Percentiles rank a stretch among this genome's conserved stretches.
phyloP scores from a whole-genome alignment of 2,888 invertebrate genomes.

The Drosophila eohydei region DNA sequence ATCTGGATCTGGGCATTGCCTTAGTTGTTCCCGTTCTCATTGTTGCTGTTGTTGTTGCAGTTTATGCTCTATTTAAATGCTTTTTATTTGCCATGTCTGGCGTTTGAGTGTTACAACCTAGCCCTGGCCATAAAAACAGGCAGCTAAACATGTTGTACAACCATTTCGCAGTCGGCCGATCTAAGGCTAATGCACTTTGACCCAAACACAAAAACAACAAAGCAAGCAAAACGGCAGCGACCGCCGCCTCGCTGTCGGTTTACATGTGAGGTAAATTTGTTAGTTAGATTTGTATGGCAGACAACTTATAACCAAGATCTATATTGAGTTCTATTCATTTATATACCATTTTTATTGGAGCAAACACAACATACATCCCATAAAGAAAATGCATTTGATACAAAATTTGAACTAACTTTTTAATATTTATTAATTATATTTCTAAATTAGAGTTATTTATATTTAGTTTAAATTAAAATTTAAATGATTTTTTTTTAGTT shows the following conservation, averaged over 20 bases:
- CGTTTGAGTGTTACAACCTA: constrained; percentile 64
- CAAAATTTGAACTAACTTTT: no score
- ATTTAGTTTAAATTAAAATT: no score
- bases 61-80: constrained; percentile 77
- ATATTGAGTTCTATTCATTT: neutral
- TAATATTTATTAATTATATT: no score
- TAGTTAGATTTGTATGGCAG: neutral
- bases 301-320: neutral
- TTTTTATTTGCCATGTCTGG: constrained; percentile 79
- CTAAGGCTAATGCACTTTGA: constrained; percentile 77
- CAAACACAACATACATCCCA: no score
- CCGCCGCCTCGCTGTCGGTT: neutral
- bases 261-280: constrained; percentile 13
- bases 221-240: neutral
- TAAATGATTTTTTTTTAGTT: no score
- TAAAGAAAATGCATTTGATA: no score
- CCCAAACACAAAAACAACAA: constrained; percentile 27
- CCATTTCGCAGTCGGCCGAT: constrained; percentile 53
- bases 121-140: constrained; percentile 54
- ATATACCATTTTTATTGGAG: no score
- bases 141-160: constrained; percentile 54
- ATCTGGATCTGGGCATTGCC: constrained; percentile 41
- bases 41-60: constrained; percentile 50
- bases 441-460: no score
- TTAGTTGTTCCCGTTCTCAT: constrained; percentile 22